Percentiles rank a stretch among this genome's conserved stretches.
Conservation (phyloP, 1,140 invertebrate genomes). For the Hylyphantes graminicola region DNA sequence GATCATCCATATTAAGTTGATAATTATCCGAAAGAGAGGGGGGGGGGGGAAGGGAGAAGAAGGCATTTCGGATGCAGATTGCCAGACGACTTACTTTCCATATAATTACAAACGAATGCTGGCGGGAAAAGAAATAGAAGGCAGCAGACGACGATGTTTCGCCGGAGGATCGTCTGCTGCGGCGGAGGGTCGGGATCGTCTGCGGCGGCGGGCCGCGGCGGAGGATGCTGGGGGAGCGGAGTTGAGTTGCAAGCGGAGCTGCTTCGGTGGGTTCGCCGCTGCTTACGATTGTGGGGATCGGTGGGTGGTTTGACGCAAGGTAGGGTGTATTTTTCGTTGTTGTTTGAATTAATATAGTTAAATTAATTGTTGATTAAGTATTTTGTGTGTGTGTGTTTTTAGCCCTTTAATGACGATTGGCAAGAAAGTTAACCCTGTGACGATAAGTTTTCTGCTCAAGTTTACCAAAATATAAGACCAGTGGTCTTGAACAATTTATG, state of each 20-base stretch:
- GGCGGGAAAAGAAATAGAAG: conserved; percentile 11
- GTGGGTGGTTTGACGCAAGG: neutral
- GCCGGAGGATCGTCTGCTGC: conserved; percentile 25
- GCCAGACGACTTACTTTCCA: conserved; percentile 59
- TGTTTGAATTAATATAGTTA: neutral
- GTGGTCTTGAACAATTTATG: too few species aligned
- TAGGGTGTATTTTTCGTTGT: neutral
- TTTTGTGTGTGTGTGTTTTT: too few species aligned
- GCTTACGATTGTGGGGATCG: neutral
- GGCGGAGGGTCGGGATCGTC: conserved; percentile 9
- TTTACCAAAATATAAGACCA: too few species aligned
- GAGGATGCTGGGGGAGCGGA: neutral
- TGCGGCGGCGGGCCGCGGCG: neutral
- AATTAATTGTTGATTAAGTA: too few species aligned
- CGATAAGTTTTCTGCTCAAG: too few species aligned
- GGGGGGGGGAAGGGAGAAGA: neutral
- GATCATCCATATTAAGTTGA: conserved; percentile 60
- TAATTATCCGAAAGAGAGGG: conserved; percentile 42
- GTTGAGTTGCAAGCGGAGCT: neutral
- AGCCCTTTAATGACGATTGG: too few species aligned
- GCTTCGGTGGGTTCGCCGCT: neutral
- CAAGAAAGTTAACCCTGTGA: too few species aligned
- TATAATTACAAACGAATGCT: conserved; percentile 60
- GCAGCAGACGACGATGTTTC: conserved; percentile 3
- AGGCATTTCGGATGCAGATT: conserved; percentile 53